Percentiles rank a stretch among this genome's conserved stretches.
Evolutionary conservation across 2,888 invertebrate genomes (phyloP).

Genomic region (Masnerella sp.): DNA sequence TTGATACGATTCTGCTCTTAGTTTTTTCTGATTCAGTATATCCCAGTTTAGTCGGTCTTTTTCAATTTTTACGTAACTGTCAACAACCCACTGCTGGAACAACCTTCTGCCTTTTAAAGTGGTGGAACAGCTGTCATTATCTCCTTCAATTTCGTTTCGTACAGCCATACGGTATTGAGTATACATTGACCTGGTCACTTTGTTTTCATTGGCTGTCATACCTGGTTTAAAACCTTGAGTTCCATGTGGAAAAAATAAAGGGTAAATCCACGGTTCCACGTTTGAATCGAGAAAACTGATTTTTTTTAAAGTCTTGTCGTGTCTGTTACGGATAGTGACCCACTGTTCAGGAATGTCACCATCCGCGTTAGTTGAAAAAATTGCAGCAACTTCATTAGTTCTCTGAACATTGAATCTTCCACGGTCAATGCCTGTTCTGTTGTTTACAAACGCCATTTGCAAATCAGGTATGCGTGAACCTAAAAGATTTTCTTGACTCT

Average conservation of each 20-base stretch:
- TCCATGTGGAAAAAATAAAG: no score
- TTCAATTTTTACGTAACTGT: slow-evolving; percentile 1
- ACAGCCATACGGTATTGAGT: neutral
- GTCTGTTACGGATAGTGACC: neutral
- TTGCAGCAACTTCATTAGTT: no score
- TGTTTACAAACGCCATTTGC: no score
- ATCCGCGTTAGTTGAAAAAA: neutral
- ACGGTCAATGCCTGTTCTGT: neutral
- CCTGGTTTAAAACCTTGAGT: no score
- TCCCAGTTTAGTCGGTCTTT: neutral
- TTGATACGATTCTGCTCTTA: neutral
- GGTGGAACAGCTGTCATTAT: no score
- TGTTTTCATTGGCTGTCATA: no score
- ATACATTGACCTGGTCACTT: neutral
- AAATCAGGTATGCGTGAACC: no score
- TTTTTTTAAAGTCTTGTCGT: no score
- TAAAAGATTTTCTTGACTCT: no score
- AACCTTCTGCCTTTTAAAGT: neutral
- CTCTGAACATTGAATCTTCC: neutral
- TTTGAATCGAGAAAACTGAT: no score
- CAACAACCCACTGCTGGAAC: neutral
- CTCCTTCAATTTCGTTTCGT: neutral
- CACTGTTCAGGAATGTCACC: neutral
- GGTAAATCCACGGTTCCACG: no score
- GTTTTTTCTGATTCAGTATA: neutral